Conservation (phyloP, 2,113 vertebrate species). For the Elgaria multicarinata region DNA sequence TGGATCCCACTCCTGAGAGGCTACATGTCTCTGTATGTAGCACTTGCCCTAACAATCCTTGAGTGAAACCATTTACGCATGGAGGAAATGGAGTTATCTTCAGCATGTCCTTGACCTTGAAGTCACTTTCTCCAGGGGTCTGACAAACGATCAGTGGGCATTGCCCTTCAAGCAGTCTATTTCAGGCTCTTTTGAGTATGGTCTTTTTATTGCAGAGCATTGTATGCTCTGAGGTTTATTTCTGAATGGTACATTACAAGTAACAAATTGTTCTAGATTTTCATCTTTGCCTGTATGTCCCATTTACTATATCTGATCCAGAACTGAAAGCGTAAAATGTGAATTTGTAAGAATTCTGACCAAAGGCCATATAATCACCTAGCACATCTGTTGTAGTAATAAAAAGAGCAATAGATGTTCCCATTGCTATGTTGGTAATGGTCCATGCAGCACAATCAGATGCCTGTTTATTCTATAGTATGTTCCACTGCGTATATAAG, state of each 20-base stretch:
- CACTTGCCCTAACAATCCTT: background rate
- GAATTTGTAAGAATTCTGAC: background rate
- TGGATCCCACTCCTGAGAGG: background rate
- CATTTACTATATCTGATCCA: background rate
- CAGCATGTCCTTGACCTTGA: background rate
- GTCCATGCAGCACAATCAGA: too few species aligned
- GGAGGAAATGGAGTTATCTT: background rate
- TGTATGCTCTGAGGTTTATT: too few species aligned
- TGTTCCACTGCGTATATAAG: too few species aligned
- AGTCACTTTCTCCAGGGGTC: background rate
- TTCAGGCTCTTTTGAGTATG: background rate
- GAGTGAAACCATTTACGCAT: background rate
- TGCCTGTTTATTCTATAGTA: too few species aligned
- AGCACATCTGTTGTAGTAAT: background rate
- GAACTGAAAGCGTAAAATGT: background rate
- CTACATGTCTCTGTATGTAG: background rate
- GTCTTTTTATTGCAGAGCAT: too few species aligned
- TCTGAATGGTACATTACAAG: background rate
- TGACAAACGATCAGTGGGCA: slow-evolving; percentile 1
- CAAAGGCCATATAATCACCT: background rate
- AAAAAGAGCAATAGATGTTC: background rate
- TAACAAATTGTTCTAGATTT: background rate
- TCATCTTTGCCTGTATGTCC: background rate
- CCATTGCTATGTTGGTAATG: background rate
- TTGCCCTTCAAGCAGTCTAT: background rate